Conservation (phyloP, 2,113 vertebrate genomes). For the Lanius collurio region DNA sequence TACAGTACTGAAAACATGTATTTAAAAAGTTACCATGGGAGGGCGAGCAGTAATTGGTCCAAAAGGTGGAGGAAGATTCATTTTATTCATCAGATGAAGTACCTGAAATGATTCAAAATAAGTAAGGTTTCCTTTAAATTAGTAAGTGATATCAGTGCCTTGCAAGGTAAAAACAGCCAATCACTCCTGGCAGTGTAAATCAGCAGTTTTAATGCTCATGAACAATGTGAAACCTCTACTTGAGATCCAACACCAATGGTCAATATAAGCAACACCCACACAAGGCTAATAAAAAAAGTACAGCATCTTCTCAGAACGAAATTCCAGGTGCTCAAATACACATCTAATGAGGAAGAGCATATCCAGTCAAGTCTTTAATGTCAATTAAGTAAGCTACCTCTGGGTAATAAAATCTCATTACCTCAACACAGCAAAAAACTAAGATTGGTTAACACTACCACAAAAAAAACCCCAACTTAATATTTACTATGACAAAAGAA, state of each 20-base stretch:
- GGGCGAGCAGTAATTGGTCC: conserved; percentile 88
- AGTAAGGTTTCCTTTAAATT: not conserved
- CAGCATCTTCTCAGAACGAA: not conserved
- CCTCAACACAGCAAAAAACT: not conserved
- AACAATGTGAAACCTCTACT: not conserved
- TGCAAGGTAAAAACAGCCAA: not conserved
- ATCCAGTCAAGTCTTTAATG: not conserved
- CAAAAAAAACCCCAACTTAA: not conserved
- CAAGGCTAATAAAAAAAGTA: not conserved
- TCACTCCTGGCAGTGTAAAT: not conserved
- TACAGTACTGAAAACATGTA: not conserved
- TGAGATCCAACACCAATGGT: not conserved
- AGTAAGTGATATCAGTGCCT: not conserved
- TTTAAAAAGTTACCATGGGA: conserved; percentile 81
- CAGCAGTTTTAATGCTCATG: not conserved
- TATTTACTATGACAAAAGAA: not conserved
- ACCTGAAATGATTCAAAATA: conserved; percentile 78
- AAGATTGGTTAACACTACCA: not conserved
- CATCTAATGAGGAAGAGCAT: not conserved
- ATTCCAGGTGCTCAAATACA: not conserved
- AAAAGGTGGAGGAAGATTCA: conserved; percentile 96
- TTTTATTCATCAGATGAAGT: conserved; percentile 99
- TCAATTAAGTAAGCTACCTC: not conserved
- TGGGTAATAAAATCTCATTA: not conserved
- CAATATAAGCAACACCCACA: not conserved